Evolutionary conservation across 2,888 invertebrate species (phyloP).

Genomic region (Drosophila conformis): DNA sequence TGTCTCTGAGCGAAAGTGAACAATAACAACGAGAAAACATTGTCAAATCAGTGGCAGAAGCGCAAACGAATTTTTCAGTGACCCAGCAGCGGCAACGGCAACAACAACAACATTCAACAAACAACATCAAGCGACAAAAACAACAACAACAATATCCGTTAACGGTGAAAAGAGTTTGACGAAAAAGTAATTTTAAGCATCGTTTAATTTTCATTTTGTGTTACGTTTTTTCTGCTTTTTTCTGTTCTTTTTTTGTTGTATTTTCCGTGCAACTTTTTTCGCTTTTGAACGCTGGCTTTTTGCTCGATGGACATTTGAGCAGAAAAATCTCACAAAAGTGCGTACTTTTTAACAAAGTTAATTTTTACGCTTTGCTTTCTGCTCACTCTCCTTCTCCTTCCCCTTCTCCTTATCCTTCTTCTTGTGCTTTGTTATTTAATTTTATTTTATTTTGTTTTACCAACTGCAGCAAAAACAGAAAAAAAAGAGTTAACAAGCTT

Average conservation of each 20-base stretch:
- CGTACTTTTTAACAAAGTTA: constrained; percentile 76
- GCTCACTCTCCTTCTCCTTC: constrained; percentile 7
- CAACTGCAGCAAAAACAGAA: constrained; percentile 34
- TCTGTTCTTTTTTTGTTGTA: constrained; percentile 2
- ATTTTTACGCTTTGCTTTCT: constrained; percentile 70
- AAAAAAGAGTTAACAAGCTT: constrained; percentile 52
- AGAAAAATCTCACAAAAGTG: constrained; percentile 68
- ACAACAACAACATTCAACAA: constrained; percentile 15
- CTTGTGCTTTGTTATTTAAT: constrained; percentile 1
- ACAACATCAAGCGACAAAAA: constrained; percentile 9
- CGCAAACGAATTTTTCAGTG: constrained; percentile 53
- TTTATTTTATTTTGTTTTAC: constrained; percentile 13
- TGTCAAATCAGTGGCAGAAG: constrained; percentile 13
- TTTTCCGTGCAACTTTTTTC: constrained; percentile 46
- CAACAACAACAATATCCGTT: constrained; percentile 23
- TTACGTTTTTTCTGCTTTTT: constrained; percentile 43
- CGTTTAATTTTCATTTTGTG: constrained; percentile 80
- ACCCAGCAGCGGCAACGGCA: constrained; percentile 24
- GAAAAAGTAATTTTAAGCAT: constrained; percentile 82
- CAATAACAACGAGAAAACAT: constrained; percentile 13
- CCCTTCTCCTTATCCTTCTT: no score
- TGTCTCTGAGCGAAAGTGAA: constrained; percentile 27
- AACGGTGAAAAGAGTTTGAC: constrained; percentile 71
- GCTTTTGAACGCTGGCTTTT: constrained; percentile 38
- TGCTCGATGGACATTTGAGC: constrained; percentile 69